Evolutionary conservation across 2,888 invertebrate species (phyloP), one percentile per base, ranked within the genome.

Genomic region (Pheosia tremula): DNA sequence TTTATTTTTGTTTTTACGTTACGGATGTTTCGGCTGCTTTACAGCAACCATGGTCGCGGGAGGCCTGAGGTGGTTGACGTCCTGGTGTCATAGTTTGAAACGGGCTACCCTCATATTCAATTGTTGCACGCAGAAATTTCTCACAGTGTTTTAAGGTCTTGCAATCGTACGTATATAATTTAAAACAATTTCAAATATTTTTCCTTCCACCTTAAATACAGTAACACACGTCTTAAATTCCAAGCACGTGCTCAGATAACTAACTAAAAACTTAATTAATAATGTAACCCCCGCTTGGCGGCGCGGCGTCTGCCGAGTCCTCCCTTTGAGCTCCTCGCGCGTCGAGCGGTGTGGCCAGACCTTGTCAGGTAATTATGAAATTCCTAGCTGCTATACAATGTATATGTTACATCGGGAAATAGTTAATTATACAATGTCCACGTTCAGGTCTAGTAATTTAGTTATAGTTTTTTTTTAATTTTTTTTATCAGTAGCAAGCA

Each of bases 181-280:
- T 8, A 8, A 41, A 6, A 7, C 8, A 41, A 41, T 41, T 6
- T 41, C 41, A 41, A 2, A 8, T 41, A 41, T 41, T 41, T 41
- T 41, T 2, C 11, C n/a, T 47, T 47, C 1, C 4, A 47, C 2
- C n/a, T 1, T 11, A 70, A 63, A 65, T 56, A 58, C 5, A 60
- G 53, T 36, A 8, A 53, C 38, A 61, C 24, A 24, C 24, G 24
- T 24, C 24, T 24, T 24, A 24, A 24, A 36, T 56, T 49, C 43
- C 52, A 54, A 70, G 62, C 56, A 63, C 45, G 59, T 56, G 57
- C 39, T 57, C 13, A 63, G 59, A 39, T 57, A 50, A 39, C 37
- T 64, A 57, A 9, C 47, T 47, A 50, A 58, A 73, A 68, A 69
- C 64, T 74, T 74, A 57, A 69, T 74, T 69, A 71, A 74, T 67